A percentile compares a stretch with the other conserved stretches of the same genome.
phyloP scores from a whole-genome alignment of 2,113 vertebrate species.

The Engystomops pustulosus region DNA sequence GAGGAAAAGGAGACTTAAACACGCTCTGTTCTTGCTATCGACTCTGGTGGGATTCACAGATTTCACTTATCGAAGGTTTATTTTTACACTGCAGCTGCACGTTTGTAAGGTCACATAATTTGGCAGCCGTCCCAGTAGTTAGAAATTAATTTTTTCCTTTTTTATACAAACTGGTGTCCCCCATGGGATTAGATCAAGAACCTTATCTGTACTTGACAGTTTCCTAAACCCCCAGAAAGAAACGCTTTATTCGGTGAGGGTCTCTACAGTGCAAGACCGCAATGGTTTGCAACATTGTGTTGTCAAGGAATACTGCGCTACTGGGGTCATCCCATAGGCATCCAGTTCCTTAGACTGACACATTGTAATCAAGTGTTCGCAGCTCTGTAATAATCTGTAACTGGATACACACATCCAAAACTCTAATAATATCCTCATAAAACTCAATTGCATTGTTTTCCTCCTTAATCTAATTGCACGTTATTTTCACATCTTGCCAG shows the following conservation, averaged over 20 bases:
- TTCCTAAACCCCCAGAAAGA: constrained; percentile 76
- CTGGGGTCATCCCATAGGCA: constrained; percentile 41
- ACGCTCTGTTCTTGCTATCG: constrained; percentile 43
- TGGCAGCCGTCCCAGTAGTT: constrained; percentile 82
- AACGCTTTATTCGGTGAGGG: constrained; percentile 72
- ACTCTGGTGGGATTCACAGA: constrained; percentile 60
- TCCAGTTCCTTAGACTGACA: constrained; percentile 31
- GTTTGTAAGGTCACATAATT: constrained; percentile 81
- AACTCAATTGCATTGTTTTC: constrained; percentile 23
- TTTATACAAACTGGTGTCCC: constrained; percentile 80
- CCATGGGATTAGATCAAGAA: constrained; percentile 78
- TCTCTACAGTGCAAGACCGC: constrained; percentile 68
- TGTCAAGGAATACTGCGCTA: constrained; percentile 23
- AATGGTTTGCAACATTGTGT: constrained; percentile 61
- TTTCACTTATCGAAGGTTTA: constrained; percentile 76
- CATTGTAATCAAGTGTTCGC: constrained; percentile 50
- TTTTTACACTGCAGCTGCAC: constrained; percentile 81
- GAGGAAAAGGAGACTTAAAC: constrained; percentile 47
- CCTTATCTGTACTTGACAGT: constrained; percentile 83
- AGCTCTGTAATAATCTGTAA: constrained; percentile 43
- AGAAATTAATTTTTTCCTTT: constrained; percentile 82
- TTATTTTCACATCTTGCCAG: not conserved
- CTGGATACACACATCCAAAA: not conserved
- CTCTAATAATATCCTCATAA: constrained; percentile 30
- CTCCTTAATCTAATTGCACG: not conserved